Conservation (phyloP, 2,797 vertebrate genomes). For the Spinibarbus caldwelli region DNA sequence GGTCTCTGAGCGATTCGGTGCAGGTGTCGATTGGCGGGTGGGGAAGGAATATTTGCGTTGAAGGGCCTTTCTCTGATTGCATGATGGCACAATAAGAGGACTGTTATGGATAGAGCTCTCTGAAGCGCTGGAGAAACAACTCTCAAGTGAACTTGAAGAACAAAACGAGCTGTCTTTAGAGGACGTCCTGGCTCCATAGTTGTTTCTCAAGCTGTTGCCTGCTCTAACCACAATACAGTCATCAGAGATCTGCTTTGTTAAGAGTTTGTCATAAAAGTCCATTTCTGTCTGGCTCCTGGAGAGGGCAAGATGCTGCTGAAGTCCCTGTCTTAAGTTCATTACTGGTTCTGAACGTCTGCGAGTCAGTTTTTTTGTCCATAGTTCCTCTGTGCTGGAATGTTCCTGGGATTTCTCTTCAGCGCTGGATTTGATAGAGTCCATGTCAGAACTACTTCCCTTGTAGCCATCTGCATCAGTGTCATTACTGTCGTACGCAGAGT, state of each 20-base stretch:
- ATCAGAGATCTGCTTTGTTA: constrained; percentile 68
- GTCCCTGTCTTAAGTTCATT: constrained; percentile 61
- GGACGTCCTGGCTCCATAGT: not conserved
- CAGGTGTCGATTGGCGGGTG: constrained; percentile 67
- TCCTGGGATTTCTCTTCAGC: constrained; percentile 42
- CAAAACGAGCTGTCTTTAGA: constrained; percentile 52
- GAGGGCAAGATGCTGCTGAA: constrained; percentile 67
- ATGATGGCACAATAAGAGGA: constrained; percentile 72
- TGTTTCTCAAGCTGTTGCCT: constrained; percentile 28
- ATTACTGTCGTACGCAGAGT: constrained; percentile 86
- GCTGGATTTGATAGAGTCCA: constrained; percentile 44
- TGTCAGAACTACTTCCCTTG: constrained; percentile 46
- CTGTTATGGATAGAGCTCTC: constrained; percentile 76
- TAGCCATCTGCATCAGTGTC: constrained; percentile 76
- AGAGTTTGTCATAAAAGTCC: constrained; percentile 52
- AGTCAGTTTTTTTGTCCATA: constrained; percentile 63
- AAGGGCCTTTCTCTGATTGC: constrained; percentile 65
- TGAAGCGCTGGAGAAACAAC: constrained; percentile 67
- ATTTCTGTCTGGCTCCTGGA: constrained; percentile 77
- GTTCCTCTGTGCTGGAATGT: constrained; percentile 56
- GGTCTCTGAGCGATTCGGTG: constrained; percentile 59
- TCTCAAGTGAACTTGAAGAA: constrained; percentile 77
- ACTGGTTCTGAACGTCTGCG: constrained; percentile 83
- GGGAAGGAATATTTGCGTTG: constrained; percentile 66
- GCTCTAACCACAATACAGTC: constrained; percentile 61